phyloP scores from a whole-genome alignment of 2,797 vertebrate species.

The Etheostoma nigrum region DNA sequence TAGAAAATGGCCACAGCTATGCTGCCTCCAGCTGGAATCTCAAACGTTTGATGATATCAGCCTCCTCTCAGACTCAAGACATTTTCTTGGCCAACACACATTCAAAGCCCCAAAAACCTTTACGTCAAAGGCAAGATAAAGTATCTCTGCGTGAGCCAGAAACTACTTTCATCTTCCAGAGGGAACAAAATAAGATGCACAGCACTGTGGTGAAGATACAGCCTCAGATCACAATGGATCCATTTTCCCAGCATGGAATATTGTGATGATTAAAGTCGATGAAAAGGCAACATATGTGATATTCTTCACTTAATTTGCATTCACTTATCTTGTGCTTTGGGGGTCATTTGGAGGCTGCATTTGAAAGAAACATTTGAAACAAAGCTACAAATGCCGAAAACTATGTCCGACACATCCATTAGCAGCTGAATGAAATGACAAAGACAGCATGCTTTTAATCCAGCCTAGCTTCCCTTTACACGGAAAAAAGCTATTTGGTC shows the following conservation, averaged over 20 bases:
- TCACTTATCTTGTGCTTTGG: background rate
- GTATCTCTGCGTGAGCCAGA: constrained; percentile 18
- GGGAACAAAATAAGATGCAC: constrained; percentile 33
- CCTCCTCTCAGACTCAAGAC: constrained; percentile 16
- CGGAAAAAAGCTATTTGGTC: constrained; percentile 5
- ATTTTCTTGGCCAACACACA: constrained; percentile 32
- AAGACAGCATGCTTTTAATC: background rate
- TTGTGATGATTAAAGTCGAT: constrained; percentile 29
- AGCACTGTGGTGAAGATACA: constrained; percentile 18
- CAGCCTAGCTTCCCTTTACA: background rate
- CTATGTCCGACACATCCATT: constrained; percentile 3
- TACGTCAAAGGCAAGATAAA: constrained; percentile 45
- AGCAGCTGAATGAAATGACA: constrained; percentile 2
- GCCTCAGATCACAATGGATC: constrained; percentile 25
- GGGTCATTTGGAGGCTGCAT: constrained; percentile 12
- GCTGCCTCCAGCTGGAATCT: constrained; percentile 5
- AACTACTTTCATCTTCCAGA: constrained; percentile 47
- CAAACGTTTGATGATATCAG: constrained; percentile 26
- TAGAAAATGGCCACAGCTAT: background rate
- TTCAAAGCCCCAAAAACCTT: constrained; percentile 32
- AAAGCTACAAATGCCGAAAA: constrained; percentile 1
- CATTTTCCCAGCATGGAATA: constrained; percentile 19
- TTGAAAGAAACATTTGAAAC: constrained; percentile 9
- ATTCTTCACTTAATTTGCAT: constrained; percentile 29
- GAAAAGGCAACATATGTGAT: constrained; percentile 15